Percentiles rank a stretch among this genome's conserved stretches.
Conservation (phyloP, 2,113 vertebrate species). For the Noctilio leporinus region DNA sequence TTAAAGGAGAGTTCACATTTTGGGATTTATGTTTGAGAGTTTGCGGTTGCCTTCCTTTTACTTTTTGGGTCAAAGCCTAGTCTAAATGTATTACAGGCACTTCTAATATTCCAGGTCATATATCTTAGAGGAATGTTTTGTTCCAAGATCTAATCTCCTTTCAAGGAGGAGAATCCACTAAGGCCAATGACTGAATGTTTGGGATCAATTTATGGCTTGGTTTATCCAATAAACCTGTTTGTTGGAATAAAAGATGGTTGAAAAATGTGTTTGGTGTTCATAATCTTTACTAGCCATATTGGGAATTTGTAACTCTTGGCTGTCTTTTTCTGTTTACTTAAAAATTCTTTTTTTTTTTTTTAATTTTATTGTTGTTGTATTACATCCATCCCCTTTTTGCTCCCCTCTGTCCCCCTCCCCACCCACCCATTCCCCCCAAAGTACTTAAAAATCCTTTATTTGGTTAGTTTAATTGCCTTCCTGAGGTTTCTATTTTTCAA, state of each 20-base stretch:
- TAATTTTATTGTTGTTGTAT: too few relatives aligned
- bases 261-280: constrained; percentile 15
- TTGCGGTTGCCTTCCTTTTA: constrained; percentile 42
- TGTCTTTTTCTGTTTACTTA: neutral
- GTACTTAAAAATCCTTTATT: constrained; percentile 25
- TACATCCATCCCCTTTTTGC: too few relatives aligned
- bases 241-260: constrained; percentile 3
- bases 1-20: neutral
- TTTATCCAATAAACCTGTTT: constrained; percentile 41
- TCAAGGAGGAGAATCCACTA: neutral
- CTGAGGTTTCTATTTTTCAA: neutral
- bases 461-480: neutral
- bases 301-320: constrained; percentile 1
- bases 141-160: constrained; percentile 21
- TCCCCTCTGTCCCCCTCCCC: too few relatives aligned
- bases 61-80: constrained; percentile 39
- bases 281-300: constrained; percentile 14
- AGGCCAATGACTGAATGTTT: constrained; percentile 1
- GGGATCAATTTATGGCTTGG: constrained; percentile 5
- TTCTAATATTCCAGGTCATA: constrained; percentile 45
- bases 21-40: constrained; percentile 24
- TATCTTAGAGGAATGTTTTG: neutral
- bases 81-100: constrained; percentile 25
- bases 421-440: too few relatives aligned
- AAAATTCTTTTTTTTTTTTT: too few relatives aligned